Evolutionary conservation across 2,888 invertebrate species (phyloP).

Genomic region (Folsomia candida): DNA sequence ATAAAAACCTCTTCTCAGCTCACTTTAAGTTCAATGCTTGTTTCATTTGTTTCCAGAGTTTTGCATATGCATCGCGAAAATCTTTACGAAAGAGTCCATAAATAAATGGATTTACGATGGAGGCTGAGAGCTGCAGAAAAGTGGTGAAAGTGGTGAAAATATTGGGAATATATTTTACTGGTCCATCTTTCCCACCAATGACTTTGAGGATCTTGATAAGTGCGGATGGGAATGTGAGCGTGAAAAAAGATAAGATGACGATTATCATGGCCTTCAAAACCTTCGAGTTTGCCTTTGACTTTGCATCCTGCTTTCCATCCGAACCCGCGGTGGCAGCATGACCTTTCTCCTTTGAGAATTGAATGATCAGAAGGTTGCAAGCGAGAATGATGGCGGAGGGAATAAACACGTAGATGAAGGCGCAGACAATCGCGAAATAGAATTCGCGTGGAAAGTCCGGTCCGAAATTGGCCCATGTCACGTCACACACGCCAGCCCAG

Average conservation of each 20-base stretch:
- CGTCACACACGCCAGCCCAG: conserved; percentile 29
- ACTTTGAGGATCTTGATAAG: conserved; percentile 17
- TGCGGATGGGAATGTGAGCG: conserved; percentile 26
- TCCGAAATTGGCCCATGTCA: conserved; percentile 19
- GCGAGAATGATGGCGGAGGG: conserved; percentile 17
- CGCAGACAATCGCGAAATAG: conserved; percentile 19
- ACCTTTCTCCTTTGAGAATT: conserved; percentile 24
- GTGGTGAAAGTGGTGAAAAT: conserved; percentile 14
- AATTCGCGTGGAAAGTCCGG: conserved; percentile 15
- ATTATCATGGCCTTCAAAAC: conserved; percentile 34
- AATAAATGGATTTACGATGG: conserved; percentile 36
- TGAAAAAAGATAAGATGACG: conserved; percentile 29
- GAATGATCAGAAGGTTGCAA: conserved; percentile 25
- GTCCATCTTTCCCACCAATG: conserved; percentile 13
- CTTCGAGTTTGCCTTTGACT: conserved; percentile 20
- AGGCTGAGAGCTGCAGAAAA: conserved; percentile 26
- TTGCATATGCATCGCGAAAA: conserved; percentile 24
- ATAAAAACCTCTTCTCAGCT: too few relatives aligned
- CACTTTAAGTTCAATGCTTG: too few relatives aligned
- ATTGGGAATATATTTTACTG: conserved; percentile 14
- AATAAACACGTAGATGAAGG: conserved; percentile 10
- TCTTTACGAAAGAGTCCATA: conserved; percentile 38
- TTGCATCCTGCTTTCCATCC: conserved; percentile 13
- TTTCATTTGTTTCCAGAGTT: conserved; percentile 15
- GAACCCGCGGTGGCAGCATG: conserved; percentile 13